A percentile compares a stretch with the other conserved stretches of the same genome.
Conservation (phyloP, 2,888 invertebrate species). For the Pachycephus smyrnensis region DNA sequence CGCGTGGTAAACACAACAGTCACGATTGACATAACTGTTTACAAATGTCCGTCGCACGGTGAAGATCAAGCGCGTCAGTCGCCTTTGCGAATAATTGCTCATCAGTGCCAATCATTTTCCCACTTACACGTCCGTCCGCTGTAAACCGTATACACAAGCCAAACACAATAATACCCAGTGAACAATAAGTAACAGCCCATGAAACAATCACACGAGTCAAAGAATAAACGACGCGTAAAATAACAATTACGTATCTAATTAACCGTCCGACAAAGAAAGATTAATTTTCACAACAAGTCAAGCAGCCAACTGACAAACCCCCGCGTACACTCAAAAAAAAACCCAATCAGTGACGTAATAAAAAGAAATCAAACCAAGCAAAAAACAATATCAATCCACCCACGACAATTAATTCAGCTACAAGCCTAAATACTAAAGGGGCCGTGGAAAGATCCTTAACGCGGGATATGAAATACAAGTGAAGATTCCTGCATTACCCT, state of each 20-base stretch:
- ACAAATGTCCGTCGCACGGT: not conserved
- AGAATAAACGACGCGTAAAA: not conserved
- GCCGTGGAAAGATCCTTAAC: not conserved
- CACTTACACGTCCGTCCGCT: not conserved
- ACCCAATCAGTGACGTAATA: not conserved
- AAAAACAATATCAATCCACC: not conserved
- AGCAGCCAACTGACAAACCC: not conserved
- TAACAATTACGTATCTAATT: not conserved
- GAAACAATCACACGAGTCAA: not conserved
- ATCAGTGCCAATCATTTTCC: not conserved
- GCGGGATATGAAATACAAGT: not conserved
- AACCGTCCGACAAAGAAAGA: not conserved
- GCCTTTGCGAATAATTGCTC: not conserved
- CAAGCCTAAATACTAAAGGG: no score
- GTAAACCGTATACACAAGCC: not conserved
- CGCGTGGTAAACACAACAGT: not conserved
- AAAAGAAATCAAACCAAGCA: not conserved
- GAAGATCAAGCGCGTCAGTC: not conserved
- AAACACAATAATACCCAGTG: not conserved
- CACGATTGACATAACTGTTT: not conserved
- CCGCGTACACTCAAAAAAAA: not conserved
- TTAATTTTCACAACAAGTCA: not conserved
- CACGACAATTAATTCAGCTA: not conserved
- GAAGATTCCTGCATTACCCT: not conserved
- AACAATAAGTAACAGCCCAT: not conserved